Evolutionary conservation across 2,113 vertebrate species (phyloP).

Genomic region (Gallinago media): DNA sequence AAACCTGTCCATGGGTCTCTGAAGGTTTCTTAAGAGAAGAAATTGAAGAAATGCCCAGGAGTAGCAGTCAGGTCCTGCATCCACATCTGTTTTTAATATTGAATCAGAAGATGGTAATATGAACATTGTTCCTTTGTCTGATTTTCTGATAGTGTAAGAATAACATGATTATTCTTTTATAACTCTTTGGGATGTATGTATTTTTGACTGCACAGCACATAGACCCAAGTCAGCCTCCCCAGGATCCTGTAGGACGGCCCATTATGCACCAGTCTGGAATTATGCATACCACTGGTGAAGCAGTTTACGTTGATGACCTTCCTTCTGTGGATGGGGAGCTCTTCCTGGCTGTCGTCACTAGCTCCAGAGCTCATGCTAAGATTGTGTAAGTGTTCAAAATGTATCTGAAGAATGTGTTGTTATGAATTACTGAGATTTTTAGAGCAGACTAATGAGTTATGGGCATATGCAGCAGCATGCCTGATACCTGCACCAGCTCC

Average conservation of each 20-base stretch:
- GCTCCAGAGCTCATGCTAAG: slow-evolving; percentile 85
- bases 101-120: background rate
- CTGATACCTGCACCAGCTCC: background rate
- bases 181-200: background rate
- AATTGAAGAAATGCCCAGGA: background rate
- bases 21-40: background rate
- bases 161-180: background rate
- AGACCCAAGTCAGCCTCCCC: slow-evolving; percentile 69
- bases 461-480: background rate
- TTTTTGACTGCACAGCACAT: slow-evolving; percentile 72
- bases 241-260: slow-evolving; percentile 88
- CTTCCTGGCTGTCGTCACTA: slow-evolving; percentile 85
- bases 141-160: background rate
- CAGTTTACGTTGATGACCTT: slow-evolving; percentile 88
- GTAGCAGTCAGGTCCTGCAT: background rate
- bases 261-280: slow-evolving; percentile 88
- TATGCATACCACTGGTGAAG: slow-evolving; percentile 90
- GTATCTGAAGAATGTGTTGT: background rate
- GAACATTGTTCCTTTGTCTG: background rate
- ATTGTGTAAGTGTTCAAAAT: slow-evolving; percentile 79
- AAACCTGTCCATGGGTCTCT: rapidly evolving
- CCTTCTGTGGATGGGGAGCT: slow-evolving; percentile 85
- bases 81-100: background rate
- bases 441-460: background rate
- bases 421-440: background rate